Conservation (phyloP, 1,140 invertebrate species). For the Dufourea novaeangliae region DNA sequence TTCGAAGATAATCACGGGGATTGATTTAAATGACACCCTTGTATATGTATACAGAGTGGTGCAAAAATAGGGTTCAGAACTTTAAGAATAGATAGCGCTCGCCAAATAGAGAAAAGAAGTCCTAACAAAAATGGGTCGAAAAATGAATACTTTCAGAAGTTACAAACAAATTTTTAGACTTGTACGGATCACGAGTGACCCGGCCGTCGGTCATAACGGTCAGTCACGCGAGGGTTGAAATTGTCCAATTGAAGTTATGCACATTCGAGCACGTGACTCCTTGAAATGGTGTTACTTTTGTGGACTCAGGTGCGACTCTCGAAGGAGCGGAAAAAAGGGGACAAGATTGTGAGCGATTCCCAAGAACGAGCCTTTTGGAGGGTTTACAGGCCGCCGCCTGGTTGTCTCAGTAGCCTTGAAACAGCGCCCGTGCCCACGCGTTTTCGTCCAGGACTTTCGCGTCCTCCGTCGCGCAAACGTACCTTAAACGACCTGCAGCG, state of each 20-base stretch:
- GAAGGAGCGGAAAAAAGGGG: constrained; percentile 96
- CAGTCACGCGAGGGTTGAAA: no score
- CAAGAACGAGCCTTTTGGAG: constrained; percentile 99
- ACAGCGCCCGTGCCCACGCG: constrained; percentile 90
- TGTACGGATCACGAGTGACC: no score
- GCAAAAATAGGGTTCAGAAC: no score
- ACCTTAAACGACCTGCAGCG: constrained; percentile 89
- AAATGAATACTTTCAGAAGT: no score
- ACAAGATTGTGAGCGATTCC: constrained; percentile 97
- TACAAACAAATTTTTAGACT: no score
- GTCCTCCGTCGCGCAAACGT: constrained; percentile 84
- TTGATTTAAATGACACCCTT: no score
- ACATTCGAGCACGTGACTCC: constrained; percentile 56
- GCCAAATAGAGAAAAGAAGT: no score
- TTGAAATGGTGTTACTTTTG: constrained; percentile 67
- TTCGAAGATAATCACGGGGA: no score
- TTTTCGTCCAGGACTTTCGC: constrained; percentile 84
- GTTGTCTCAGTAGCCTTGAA: constrained; percentile 91
- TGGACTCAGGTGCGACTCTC: constrained; percentile 88
- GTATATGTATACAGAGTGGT: no score
- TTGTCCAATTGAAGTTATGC: background rate
- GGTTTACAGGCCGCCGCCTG: constrained; percentile 95
- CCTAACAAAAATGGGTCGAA: no score
- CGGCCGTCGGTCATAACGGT: no score
- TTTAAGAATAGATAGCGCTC: no score